phyloP scores from a whole-genome alignment of 64 coral and sea anemone genomes.

The Hydrozoanthus tunicans region DNA sequence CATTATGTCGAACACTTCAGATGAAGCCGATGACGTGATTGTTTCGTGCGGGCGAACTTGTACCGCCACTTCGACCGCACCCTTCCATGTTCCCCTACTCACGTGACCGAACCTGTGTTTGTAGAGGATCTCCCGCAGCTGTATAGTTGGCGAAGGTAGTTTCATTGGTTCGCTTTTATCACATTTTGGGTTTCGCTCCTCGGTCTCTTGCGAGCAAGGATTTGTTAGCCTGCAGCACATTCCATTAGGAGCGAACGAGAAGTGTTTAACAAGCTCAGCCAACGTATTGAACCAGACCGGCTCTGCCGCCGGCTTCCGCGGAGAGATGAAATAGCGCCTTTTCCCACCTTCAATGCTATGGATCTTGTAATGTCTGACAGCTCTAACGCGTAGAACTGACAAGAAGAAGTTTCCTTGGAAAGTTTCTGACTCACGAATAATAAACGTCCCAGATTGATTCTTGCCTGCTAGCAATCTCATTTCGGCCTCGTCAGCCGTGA shows the following conservation, averaged over 20 bases:
- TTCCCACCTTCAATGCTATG: background rate
- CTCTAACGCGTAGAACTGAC: slow-evolving; percentile 15
- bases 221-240: slow-evolving; percentile 12
- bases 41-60: slow-evolving; percentile 19
- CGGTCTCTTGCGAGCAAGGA: background rate
- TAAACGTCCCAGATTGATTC: slow-evolving; percentile 3
- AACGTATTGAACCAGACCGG: slow-evolving; percentile 25
- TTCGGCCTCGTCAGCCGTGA: slow-evolving; percentile 17
- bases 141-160: background rate
- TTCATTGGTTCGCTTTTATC: background rate
- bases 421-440: slow-evolving; percentile 10
- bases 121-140: slow-evolving; percentile 19
- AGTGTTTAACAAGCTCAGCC: slow-evolving; percentile 27
- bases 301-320: background rate
- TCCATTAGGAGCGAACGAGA: slow-evolving; percentile 14
- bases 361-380: slow-evolving; percentile 49
- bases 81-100: slow-evolving; percentile 39
- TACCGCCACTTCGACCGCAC: slow-evolving; percentile 18
- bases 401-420: slow-evolving; percentile 20
- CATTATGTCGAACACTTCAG: slow-evolving; percentile 46
- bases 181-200: background rate
- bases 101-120: slow-evolving; percentile 42
- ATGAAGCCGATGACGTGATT: slow-evolving; percentile 42
- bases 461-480: background rate
- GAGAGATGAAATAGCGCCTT: slow-evolving; percentile 20